Base-by-base conservation (phyloP, 2,888 invertebrate species). In the Pseudococcus jackbeardsleyi region DNA sequence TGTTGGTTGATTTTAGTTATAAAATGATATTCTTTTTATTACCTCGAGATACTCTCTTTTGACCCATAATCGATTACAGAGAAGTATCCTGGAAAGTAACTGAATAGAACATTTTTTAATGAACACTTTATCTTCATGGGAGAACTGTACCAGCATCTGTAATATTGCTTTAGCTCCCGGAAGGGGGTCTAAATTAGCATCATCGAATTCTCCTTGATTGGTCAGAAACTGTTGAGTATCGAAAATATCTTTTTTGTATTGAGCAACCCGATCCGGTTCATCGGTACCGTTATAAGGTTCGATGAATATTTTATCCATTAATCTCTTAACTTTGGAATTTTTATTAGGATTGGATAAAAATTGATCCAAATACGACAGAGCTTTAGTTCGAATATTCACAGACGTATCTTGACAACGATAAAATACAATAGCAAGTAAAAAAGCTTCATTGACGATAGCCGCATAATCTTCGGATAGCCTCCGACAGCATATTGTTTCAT, bases 81-180 rank as follows among this genome's bases (percentile, higher is more conserved):
- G 54, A 17, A 88, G 8, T 0, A 88, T 79, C 26, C 82, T 77
- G 33, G 88, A 48, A 3, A 88, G 59, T 8, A 79, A 54, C 39
- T 88, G 88, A 2, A 79, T 50, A 39, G 88, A 39, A 11, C 54
- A 82, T 42, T 88, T 88, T 19, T 88, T 88, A 33, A 88, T 54
- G 19, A 88, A 88, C 5, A 88, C 88, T 54, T 88, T 88, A 59
- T 88, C 88, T 59, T 88, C 88, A 33, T 88, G 88, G 9, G 88
- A 88, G 22, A 88, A 88, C n/a, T 88, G 79, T 0, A 82, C 59
- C 0, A 88, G 59, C 88, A 88, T 88, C 19, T 88, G 77, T 8
- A 88, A 26, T 17, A 88, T 46, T 15, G 82, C 59, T 88, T 82
- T 88, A 26, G 79, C 88, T 7, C 88, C 88, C 0, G 88, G 88